These are phyloP conservation scores for Apis dorsata DNA, from an alignment of 1,140 invertebrate genomes.

Conservation along the genomic window DNA sequence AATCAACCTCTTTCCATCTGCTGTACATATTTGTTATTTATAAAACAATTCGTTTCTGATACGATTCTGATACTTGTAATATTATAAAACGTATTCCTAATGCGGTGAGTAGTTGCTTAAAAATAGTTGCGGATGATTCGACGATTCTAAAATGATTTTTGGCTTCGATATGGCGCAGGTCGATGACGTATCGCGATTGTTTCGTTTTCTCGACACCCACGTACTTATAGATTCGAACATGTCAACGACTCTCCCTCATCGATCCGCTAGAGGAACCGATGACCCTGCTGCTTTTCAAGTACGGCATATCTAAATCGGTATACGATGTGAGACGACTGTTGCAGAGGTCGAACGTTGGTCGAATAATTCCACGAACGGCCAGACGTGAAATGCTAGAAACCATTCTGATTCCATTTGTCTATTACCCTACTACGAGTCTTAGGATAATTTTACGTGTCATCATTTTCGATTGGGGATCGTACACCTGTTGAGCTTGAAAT, in stretches of 20 bases:
- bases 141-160: conserved; percentile 37
- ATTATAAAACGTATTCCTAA: background rate
- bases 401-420: conserved; percentile 33
- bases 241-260: conserved; percentile 46
- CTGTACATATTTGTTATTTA: background rate
- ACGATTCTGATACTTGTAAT: background rate
- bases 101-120: conserved; percentile 9
- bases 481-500: background rate
- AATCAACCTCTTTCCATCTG: background rate
- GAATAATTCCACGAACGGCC: conserved; percentile 29
- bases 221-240: conserved; percentile 29
- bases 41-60: background rate
- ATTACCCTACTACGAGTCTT: background rate
- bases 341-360: conserved; percentile 17
- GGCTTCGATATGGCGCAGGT: conserved; percentile 15
- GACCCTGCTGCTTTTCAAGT: conserved; percentile 56
- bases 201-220: conserved; percentile 11
- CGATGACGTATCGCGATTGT: conserved; percentile 8
- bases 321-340: conserved; percentile 29
- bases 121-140: conserved; percentile 51
- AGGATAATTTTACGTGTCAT: background rate
- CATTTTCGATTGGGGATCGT: background rate
- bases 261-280: conserved; percentile 37
- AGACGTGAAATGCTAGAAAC: conserved; percentile 18
- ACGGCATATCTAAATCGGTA: conserved; percentile 57